Conservation (phyloP, 2,888 invertebrate species). For the Callyntrura sp. region DNA sequence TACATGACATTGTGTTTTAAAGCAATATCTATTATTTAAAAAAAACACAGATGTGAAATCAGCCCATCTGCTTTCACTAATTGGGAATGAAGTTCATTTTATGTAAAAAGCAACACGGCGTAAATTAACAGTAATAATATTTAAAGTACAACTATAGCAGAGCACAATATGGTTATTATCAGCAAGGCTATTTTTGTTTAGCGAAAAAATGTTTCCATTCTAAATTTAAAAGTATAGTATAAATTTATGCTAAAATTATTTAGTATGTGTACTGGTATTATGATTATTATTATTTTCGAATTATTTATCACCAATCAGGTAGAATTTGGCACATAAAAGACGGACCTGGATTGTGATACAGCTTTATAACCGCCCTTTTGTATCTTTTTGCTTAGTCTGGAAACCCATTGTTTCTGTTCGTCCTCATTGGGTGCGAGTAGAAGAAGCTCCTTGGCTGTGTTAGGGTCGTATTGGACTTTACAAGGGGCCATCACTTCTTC, state of each 20-base stretch:
- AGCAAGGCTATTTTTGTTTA: constrained; percentile 10
- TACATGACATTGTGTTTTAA: background rate
- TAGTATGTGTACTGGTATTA: background rate
- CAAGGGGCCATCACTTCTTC: constrained; percentile 90
- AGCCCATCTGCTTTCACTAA: background rate
- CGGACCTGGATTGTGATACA: constrained; percentile 83
- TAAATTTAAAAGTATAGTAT: constrained; percentile 2
- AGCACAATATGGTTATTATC: constrained; percentile 41
- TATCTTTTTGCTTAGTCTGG: constrained; percentile 95
- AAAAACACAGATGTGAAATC: background rate
- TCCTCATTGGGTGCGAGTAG: constrained; percentile 94
- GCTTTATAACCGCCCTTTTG: constrained; percentile 97
- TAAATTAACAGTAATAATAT: background rate
- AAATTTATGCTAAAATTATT: constrained; percentile 13
- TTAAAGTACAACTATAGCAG: background rate
- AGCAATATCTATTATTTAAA: constrained; percentile 17
- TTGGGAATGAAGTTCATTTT: background rate
- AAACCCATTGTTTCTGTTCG: constrained; percentile 97
- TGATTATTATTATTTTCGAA: constrained; percentile 33
- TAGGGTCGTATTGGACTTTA: constrained; percentile 98
- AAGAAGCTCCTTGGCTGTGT: constrained; percentile 96
- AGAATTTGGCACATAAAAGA: constrained; percentile 80
- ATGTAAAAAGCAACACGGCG: background rate
- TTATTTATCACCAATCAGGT: constrained; percentile 67
- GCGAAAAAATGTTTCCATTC: background rate